A percentile compares a stretch with the other conserved stretches of the same genome.
phyloP scores from a whole-genome alignment of 2,888 invertebrate species.

The Myopa tessellatipennis region DNA sequence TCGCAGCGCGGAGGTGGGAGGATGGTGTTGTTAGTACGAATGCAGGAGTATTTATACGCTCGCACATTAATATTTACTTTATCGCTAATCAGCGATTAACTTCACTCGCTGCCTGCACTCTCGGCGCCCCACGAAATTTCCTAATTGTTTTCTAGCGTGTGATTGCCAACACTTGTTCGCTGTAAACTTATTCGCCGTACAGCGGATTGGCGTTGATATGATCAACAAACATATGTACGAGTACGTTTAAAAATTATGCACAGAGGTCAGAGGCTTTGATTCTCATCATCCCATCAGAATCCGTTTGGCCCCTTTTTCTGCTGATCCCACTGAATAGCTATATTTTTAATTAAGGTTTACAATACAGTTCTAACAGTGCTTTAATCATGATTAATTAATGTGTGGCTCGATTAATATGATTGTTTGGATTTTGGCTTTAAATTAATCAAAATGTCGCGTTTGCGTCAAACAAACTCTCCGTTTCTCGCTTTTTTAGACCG shows the following conservation, averaged over 20 bases:
- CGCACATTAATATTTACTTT: conserved; percentile 21
- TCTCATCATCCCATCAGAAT: neutral
- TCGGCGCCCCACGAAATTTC: neutral
- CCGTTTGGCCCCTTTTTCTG: neutral
- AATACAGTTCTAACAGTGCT: neutral
- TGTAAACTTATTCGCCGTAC: neutral
- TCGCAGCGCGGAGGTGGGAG: conserved; percentile 43
- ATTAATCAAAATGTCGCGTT: conserved; percentile 60
- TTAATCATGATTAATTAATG: conserved; percentile 36
- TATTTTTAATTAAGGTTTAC: conserved; percentile 3
- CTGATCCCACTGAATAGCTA: neutral
- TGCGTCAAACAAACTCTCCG: conserved; percentile 36
- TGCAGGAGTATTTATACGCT: conserved; percentile 8
- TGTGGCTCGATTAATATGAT: neutral
- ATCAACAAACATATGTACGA: neutral
- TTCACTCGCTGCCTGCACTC: neutral
- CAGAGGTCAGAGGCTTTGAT: neutral
- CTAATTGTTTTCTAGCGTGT: conserved; percentile 36
- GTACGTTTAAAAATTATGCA: neutral
- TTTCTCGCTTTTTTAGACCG: neutral
- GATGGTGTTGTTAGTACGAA: conserved; percentile 49
- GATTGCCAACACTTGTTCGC: conserved; percentile 32
- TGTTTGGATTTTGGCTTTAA: conserved; percentile 54
- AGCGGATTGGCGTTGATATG: neutral
- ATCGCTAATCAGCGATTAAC: conserved; percentile 38